A percentile compares a stretch with the other conserved stretches of the same genome.
phyloP scores from a whole-genome alignment of 2,113 vertebrate genomes.

The Mobula hypostoma region DNA sequence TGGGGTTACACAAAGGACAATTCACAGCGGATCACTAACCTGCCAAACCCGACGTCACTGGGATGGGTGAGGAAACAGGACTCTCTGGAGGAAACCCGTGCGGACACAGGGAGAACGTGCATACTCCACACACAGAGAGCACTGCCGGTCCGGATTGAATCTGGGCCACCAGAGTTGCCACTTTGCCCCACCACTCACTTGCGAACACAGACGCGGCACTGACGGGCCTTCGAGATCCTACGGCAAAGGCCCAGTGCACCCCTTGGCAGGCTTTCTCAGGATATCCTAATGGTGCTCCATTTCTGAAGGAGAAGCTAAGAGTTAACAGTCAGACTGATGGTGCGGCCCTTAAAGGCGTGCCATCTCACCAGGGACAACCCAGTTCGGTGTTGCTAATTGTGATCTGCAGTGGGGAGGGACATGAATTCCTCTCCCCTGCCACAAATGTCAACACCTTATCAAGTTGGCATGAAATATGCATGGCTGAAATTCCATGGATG shows the following conservation, averaged over 20 bases:
- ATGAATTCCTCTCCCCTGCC: background rate
- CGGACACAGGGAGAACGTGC: too few relatives aligned
- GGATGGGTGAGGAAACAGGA: too few relatives aligned
- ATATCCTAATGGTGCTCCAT: background rate
- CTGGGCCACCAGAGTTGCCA: too few relatives aligned
- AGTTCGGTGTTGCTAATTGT: background rate
- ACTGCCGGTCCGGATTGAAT: too few relatives aligned
- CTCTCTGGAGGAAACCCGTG: too few relatives aligned
- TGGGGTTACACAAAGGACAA: too few relatives aligned
- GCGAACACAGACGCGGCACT: too few relatives aligned
- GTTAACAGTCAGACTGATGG: background rate
- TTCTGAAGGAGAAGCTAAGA: background rate
- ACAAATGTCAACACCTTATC: background rate
- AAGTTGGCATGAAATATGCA: background rate
- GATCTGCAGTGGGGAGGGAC: background rate
- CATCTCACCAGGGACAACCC: background rate
- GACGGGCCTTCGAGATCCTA: background rate
- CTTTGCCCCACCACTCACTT: too few relatives aligned
- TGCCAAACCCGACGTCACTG: too few relatives aligned
- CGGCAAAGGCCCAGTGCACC: background rate
- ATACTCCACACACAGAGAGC: too few relatives aligned
- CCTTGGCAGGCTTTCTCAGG: background rate
- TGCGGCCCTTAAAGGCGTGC: background rate
- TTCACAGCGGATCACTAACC: too few relatives aligned
- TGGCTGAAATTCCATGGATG: background rate